Percentiles rank a stretch among this genome's conserved stretches.
phyloP scores from a whole-genome alignment of 2,797 vertebrate genomes.

The Halcyon badia region DNA sequence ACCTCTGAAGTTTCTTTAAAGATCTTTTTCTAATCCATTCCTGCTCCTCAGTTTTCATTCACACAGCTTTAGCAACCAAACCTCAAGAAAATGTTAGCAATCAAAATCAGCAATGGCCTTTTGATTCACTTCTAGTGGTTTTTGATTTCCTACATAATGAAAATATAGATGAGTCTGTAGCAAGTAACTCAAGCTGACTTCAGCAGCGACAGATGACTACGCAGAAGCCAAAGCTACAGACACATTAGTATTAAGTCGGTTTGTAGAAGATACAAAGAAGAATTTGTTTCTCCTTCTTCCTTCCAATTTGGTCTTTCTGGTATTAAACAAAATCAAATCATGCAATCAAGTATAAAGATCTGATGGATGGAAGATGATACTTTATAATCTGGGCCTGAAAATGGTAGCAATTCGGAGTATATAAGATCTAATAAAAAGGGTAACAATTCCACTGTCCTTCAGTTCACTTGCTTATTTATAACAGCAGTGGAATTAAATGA shows the following conservation, averaged over 20 bases:
- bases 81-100: not conserved
- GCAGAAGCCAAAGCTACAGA: not conserved
- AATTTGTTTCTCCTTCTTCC: not conserved
- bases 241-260: not conserved
- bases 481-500: not conserved
- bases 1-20: not conserved
- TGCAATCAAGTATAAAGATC: not conserved
- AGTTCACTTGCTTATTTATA: not conserved
- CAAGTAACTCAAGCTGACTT: not conserved
- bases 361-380: not conserved
- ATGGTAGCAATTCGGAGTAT: fast-evolving
- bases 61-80: not conserved
- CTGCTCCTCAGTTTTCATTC: not conserved
- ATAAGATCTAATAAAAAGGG: not conserved
- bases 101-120: not conserved
- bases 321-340: not conserved
- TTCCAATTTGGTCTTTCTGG: not conserved
- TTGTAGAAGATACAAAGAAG: not conserved
- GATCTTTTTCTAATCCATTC: not conserved
- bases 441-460: not conserved
- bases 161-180: not conserved
- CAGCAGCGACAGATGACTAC: not conserved
- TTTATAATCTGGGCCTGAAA: not conserved
- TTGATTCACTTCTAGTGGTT: not conserved
- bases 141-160: not conserved